Conservation (phyloP, 1,140 invertebrate genomes). For the Bombus confusus region DNA sequence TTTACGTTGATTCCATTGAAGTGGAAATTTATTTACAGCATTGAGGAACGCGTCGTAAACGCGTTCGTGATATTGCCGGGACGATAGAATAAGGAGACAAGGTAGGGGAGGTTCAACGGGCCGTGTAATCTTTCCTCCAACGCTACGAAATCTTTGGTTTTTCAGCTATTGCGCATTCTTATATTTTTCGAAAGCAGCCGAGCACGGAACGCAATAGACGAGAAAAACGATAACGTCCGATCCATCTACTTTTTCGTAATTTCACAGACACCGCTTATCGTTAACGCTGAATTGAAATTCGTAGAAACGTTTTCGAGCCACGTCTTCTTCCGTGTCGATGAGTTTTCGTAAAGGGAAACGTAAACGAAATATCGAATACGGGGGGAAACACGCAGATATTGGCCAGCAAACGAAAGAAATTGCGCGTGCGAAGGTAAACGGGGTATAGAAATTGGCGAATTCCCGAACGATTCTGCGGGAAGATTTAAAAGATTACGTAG, state of each 20-base stretch:
- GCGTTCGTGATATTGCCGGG: not conserved
- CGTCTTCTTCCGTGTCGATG: not conserved
- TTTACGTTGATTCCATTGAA: not conserved
- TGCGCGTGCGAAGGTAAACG: not conserved
- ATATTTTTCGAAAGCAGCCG: not conserved
- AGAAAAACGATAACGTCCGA: constrained; percentile 12
- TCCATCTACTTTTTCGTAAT: constrained; percentile 7
- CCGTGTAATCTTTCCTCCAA: not conserved
- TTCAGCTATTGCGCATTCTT: not conserved
- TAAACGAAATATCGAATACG: not conserved
- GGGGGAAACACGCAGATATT: constrained; percentile 24
- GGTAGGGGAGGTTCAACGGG: no score
- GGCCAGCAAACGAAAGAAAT: constrained; percentile 8
- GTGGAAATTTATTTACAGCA: not conserved
- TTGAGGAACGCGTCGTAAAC: not conserved
- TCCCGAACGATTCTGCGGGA: not conserved
- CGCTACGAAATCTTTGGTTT: not conserved
- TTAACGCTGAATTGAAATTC: constrained; percentile 49
- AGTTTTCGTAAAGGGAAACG: not conserved
- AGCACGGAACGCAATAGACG: not conserved
- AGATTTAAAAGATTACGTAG: not conserved
- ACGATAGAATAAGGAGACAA: not conserved
- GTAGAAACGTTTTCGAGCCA: constrained; percentile 21
- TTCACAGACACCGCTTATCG: constrained; percentile 2
- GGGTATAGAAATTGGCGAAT: not conserved